Base-by-base conservation (phyloP, 30 jellyfish, hydroid and myxozoan genomes). In the Clytia hemisphaerica region DNA sequence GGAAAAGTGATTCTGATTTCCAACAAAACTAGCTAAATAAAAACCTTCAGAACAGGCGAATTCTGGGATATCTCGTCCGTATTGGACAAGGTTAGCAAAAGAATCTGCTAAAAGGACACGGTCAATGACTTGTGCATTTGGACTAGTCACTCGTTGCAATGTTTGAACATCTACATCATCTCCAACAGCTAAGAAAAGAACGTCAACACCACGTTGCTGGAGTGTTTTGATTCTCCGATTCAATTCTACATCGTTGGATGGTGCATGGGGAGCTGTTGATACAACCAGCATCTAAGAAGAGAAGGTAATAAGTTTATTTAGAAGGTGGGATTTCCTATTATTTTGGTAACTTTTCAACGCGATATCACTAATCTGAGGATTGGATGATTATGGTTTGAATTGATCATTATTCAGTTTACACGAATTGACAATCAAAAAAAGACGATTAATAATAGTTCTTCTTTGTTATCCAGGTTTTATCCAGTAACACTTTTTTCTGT, bases 31-130 rank as follows among this genome's bases (percentile, higher is more conserved):
- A 32, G 42, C 2, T 19, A 49, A 32, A 22, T 36, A 36, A 10
- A 32, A n/a, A 84, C 95, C 93, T 53, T 85, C 95, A 77, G 64
- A 76, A 69, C 95, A 84, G 2, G 93, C 95, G n/a, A 79, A 61
- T 65, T 71, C 94, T 5, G 83, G 72, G 25, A 86, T 45, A 50
- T 86, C 96, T 45, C 59, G 94, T 19, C 76, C 44, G 38, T 78
- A 86, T 58, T 86, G 96, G 37, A 78, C 49, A 82, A 79, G 61
- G 35, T 70, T 71, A 2, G 45, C 65, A 42, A 61, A 62, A 38
- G 77, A 15, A 50, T 79, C 79, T 34, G 84, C 86, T 18, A 86
- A 66, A 69, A 79, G 62, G 33, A 86, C 94, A n/a, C 94, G 32
- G 44, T 67, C 77, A 67, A 61, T 60, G 16, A 38, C 83, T 37